Evolutionary conservation across 2,113 vertebrate species (phyloP).

Genomic region (Cottus gobio): DNA sequence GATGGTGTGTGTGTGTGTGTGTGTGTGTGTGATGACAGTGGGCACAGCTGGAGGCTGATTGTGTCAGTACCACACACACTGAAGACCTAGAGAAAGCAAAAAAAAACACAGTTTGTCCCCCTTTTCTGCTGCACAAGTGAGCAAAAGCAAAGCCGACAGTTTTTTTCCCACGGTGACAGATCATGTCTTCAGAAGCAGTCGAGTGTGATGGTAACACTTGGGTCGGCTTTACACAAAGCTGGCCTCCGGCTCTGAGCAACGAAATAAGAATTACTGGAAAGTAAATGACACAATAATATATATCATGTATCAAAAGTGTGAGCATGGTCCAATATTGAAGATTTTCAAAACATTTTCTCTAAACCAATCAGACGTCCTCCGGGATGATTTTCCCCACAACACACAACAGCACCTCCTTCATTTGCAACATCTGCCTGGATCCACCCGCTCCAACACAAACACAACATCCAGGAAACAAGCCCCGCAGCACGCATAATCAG

Average conservation of each 20-base stretch:
- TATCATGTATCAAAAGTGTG: not conserved
- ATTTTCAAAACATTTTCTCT: constrained; percentile 17
- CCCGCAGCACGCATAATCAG: constrained; percentile 70
- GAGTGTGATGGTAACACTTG: not conserved
- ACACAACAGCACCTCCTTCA: constrained; percentile 75
- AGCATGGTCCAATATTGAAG: not conserved
- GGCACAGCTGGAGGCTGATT: constrained; percentile 65
- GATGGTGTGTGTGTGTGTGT: constrained; percentile 48
- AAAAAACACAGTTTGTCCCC: not conserved
- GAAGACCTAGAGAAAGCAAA: not conserved
- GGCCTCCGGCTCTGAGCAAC: not conserved
- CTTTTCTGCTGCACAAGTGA: constrained; percentile 13
- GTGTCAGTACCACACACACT: constrained; percentile 34
- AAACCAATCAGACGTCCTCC: constrained; percentile 56
- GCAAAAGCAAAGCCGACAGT: constrained; percentile 1
- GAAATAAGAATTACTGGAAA: constrained; percentile 6
- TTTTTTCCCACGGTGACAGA: constrained; percentile 4
- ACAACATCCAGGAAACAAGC: constrained; percentile 72
- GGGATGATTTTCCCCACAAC: constrained; percentile 35
- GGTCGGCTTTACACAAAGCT: constrained; percentile 3
- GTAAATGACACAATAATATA: constrained; percentile 12
- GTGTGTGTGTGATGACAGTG: constrained; percentile 30
- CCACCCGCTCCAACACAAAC: constrained; percentile 80
- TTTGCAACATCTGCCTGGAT: constrained; percentile 81
- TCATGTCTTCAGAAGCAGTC: constrained; percentile 3